Conservation (phyloP, 2,888 invertebrate species). For the Ennomos erosarius region DNA sequence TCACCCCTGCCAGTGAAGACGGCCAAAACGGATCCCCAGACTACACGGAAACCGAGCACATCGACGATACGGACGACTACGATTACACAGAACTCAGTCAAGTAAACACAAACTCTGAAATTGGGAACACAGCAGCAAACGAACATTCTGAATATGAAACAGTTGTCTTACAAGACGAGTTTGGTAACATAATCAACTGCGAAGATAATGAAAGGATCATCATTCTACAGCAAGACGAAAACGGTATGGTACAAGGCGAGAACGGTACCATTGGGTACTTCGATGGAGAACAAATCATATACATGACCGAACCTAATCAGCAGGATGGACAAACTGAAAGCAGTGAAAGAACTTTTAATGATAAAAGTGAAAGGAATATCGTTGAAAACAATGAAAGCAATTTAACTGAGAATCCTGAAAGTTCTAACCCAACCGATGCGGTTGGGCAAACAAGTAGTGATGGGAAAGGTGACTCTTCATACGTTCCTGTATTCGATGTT, state of each 20-base stretch:
- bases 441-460: conserved; percentile 41
- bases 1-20: conserved; percentile 19
- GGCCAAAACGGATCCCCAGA: conserved; percentile 12
- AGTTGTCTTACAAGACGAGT: conserved; percentile 40
- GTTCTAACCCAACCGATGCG: conserved; percentile 35
- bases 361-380: too few species aligned
- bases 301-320: conserved; percentile 28
- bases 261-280: conserved; percentile 40
- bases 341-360: neutral
- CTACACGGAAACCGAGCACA: conserved; percentile 3
- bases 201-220: conserved; percentile 38
- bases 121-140: conserved; percentile 2
- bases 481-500: conserved; percentile 53
- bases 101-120: conserved; percentile 9
- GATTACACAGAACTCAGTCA: conserved; percentile 26
- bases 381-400: conserved; percentile 21
- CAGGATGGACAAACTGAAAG: conserved; percentile 11
- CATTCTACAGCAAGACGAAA: conserved; percentile 35
- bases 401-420: conserved; percentile 19
- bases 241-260: conserved; percentile 30
- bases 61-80: conserved; percentile 19
- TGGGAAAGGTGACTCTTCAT: conserved; percentile 40
- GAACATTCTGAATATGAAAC: conserved; percentile 31
- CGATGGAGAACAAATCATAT: conserved; percentile 40
- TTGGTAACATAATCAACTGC: conserved; percentile 40